Percentiles rank a stretch among this genome's conserved stretches.
Conservation (phyloP, 1,140 invertebrate species). For the Carposina sasakii region DNA sequence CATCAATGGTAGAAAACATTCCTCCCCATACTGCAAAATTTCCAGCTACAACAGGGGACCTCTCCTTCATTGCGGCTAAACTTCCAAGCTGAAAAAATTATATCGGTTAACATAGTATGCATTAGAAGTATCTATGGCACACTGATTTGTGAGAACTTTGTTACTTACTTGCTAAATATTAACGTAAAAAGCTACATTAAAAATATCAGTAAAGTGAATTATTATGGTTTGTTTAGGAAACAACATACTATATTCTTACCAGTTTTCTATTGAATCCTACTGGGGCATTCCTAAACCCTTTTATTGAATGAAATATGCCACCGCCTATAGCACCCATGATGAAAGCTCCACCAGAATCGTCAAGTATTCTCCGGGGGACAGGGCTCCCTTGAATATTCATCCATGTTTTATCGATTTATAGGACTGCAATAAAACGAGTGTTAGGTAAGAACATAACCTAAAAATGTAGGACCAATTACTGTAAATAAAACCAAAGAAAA, state of each 20-base stretch:
- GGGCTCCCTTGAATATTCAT: constrained; percentile 93
- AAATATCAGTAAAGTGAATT: too few relatives aligned
- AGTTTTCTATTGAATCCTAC: constrained; percentile 84
- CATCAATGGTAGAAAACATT: constrained; percentile 99
- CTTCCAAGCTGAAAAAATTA: constrained; percentile 80
- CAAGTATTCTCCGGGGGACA: constrained; percentile 98
- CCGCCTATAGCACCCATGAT: constrained; percentile 99
- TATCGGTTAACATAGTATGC: too few relatives aligned
- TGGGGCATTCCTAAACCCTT: constrained; percentile 98
- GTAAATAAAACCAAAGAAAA: too few relatives aligned
- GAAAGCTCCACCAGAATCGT: constrained; percentile 98
- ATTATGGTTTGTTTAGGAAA: too few relatives aligned
- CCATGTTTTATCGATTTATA: constrained; percentile 76
- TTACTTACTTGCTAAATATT: too few relatives aligned
- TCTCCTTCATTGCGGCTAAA: constrained; percentile 88
- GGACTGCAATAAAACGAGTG: constrained; percentile 27
- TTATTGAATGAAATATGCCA: constrained; percentile 95
- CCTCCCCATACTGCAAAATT: constrained; percentile 96
- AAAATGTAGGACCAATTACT: constrained; percentile 28
- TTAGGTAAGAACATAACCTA: constrained; percentile 65
- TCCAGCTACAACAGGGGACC: constrained; percentile 93
- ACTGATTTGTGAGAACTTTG: too few relatives aligned
- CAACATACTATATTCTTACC: too few relatives aligned
- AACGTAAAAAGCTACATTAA: too few relatives aligned
- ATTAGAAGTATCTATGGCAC: too few relatives aligned